Base-by-base conservation (phyloP, 2,113 vertebrate genomes). In the Eretmochelys imbricata region DNA sequence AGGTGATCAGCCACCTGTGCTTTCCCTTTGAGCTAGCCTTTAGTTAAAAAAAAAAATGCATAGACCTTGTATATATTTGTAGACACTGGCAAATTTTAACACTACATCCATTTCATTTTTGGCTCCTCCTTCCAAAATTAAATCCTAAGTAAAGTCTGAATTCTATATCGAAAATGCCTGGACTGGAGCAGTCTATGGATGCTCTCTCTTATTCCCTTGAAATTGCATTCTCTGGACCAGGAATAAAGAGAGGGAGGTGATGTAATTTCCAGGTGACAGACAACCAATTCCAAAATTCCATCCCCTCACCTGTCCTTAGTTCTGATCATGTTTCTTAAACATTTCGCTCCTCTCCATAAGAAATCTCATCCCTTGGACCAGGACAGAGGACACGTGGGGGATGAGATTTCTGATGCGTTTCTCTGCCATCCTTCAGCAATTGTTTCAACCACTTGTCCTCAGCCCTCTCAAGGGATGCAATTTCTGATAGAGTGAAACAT, bases 201-300 rank as follows among this genome's bases (percentile, higher is more conserved):
- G 50, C 11, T 1, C 42, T 50, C 17, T 29, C 9, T 29, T 24
- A 10, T 48, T 35, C 75, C 54, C 35, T 50, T 78, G 55, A 51
- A 49, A 4, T 76, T 2, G 83, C 79, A 8, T 35, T 55, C 35
- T 38, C n/a, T 38, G 0, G 1, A 2, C 1, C 42, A 4, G 54
- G 10, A 35, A 2, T 0, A 10, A 81, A 1, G 22, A 24, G 69
- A 38, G 35, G 17, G 7, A 38, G 17, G 35, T 72, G 65, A 7
- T 0, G 3, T 0, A 4, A 5, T 8, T 10, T 14, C 49, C 13
- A 2, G 31, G n/a, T 0, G 46, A 49, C 51, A 35, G 54, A 12
- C 1, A 35, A 4, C 2, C 0, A 1, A n/a, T 51, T 9, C 51
- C 76, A 0, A 7, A 29, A 13, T 1, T 7, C 27, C 69, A 69